Conservation (phyloP, 2,113 vertebrate genomes). For the Ploceus nigricollis region DNA sequence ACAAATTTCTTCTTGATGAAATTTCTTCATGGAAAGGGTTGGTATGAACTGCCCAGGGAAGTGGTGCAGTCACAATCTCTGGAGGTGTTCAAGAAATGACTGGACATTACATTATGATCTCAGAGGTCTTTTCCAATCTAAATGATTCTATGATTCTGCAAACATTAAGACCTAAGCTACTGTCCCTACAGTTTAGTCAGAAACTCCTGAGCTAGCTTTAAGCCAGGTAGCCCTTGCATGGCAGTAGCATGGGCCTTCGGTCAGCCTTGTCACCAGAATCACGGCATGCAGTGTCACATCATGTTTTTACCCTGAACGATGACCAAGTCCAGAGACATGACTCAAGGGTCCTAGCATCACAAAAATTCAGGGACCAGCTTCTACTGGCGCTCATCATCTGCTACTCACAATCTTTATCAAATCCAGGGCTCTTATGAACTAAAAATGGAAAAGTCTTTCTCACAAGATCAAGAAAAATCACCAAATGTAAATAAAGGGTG, state of each 20-base stretch:
- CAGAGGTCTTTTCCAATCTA: background rate
- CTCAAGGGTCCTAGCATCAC: background rate
- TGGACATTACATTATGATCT: background rate
- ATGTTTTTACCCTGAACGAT: background rate
- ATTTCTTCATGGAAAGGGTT: background rate
- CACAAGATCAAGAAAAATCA: background rate
- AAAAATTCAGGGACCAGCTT: background rate
- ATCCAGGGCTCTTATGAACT: background rate
- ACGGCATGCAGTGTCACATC: background rate
- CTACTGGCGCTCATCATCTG: background rate
- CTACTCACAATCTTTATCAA: background rate
- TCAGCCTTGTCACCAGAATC: background rate
- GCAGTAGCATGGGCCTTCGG: background rate
- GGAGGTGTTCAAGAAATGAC: background rate
- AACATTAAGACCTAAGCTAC: background rate
- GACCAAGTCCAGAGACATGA: background rate
- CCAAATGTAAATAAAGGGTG: background rate
- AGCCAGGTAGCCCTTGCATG: background rate
- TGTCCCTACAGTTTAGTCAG: background rate
- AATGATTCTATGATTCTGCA: background rate
- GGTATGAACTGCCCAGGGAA: background rate
- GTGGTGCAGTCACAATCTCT: background rate
- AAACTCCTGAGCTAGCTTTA: background rate
- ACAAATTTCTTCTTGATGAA: background rate
- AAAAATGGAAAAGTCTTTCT: background rate